Evolutionary conservation across 2,113 vertebrate species (phyloP).

Genomic region (Archilochus colubris): DNA sequence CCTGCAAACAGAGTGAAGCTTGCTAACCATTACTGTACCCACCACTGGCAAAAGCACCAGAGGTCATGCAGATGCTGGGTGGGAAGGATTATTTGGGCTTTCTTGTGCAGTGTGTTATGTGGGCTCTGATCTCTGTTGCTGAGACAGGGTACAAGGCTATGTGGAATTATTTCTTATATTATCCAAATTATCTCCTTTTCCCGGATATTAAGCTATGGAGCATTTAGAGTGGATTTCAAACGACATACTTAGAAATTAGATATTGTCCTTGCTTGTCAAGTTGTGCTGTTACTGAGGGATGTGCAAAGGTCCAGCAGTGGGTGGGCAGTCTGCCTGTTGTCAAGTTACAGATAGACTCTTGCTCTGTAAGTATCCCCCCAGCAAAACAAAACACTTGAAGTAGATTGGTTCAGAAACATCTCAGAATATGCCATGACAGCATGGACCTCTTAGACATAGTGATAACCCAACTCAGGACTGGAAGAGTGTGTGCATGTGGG

Average conservation of each 20-base stretch:
- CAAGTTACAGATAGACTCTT: neutral
- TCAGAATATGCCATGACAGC: neutral
- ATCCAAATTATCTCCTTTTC: neutral
- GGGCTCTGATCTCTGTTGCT: neutral
- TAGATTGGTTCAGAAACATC: neutral
- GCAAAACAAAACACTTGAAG: neutral
- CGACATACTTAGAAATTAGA: neutral
- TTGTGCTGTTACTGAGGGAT: neutral
- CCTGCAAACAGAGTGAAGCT: neutral
- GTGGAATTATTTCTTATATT: no score
- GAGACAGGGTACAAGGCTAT: neutral
- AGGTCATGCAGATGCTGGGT: neutral
- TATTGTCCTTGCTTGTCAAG: neutral
- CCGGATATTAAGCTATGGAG: neutral
- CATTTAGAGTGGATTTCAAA: neutral
- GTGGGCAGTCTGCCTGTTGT: neutral
- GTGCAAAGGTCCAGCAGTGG: neutral
- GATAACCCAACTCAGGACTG: neutral
- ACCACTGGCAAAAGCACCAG: neutral
- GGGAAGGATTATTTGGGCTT: neutral
- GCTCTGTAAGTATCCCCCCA: neutral
- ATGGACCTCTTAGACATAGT: neutral
- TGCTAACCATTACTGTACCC: neutral
- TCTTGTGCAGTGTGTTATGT: neutral
- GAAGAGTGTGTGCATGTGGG: neutral